Conservation (phyloP, 64 coral and sea anemone genomes). For the Montipora cactus region DNA sequence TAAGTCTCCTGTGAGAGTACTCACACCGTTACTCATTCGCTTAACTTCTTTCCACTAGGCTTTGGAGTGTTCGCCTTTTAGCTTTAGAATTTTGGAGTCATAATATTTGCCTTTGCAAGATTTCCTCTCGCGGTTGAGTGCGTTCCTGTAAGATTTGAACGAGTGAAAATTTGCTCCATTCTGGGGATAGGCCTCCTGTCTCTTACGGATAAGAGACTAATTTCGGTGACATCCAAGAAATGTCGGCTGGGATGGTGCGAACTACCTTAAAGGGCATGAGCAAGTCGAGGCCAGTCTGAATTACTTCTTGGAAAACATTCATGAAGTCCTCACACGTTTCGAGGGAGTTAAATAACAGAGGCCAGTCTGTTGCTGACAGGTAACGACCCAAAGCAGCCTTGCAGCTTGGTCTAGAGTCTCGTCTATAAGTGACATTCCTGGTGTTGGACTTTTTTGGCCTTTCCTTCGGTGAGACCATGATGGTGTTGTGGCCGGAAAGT, state of each 20-base stretch:
- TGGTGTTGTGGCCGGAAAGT: conserved; percentile 29
- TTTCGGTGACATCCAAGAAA: background rate
- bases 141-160: no score
- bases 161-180: no score
- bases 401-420: conserved; percentile 32
- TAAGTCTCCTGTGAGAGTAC: no score
- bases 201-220: no score
- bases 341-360: conserved; percentile 32
- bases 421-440: conserved; percentile 27
- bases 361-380: conserved; percentile 14
- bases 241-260: conserved; percentile 21
- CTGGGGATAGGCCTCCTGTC: no score
- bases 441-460: background rate
- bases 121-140: no score
- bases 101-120: no score
- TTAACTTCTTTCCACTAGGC: no score
- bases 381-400: conserved; percentile 40
- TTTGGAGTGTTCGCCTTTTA: no score
- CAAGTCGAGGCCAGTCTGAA: conserved; percentile 24
- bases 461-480: conserved; percentile 43
- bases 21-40: no score
- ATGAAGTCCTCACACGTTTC: conserved; percentile 34
- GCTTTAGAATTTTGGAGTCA: no score
- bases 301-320: conserved; percentile 35
- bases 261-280: conserved; percentile 47